Evolutionary conservation across 2,113 vertebrate genomes (phyloP).

Genomic region (Geothlypis trichas): DNA sequence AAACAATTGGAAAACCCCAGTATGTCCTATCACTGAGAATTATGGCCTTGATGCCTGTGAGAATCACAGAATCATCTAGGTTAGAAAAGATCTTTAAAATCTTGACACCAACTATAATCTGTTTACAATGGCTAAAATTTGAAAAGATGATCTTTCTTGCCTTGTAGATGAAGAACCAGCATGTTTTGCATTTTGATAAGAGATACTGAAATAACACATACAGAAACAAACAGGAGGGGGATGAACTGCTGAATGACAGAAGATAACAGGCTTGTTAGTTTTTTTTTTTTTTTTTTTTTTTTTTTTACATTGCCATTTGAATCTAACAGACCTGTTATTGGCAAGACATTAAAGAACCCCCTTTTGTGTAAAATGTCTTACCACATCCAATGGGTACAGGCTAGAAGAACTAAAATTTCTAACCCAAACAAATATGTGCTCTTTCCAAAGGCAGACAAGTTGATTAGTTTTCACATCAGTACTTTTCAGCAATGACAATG

Average conservation of each 20-base stretch:
- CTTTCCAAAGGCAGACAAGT: not conserved
- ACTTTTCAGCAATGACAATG: not conserved
- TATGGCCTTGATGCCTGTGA: not conserved
- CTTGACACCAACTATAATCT: not conserved
- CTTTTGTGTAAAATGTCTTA: not conserved
- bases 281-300: not conserved
- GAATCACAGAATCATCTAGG: not conserved
- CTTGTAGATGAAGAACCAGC: not conserved
- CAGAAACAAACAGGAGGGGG: not conserved
- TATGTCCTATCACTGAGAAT: not conserved
- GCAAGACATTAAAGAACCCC: not conserved
- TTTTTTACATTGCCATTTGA: not conserved
- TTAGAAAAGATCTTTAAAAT: not conserved
- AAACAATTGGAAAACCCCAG: not conserved
- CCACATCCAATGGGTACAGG: accelerated
- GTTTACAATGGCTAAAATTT: not conserved
- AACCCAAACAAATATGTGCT: not conserved
- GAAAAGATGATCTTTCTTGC: not conserved
- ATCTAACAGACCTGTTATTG: not conserved
- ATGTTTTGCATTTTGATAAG: not conserved
- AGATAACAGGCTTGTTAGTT: not conserved
- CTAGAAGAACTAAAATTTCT: not conserved
- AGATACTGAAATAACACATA: not conserved
- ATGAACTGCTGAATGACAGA: not conserved
- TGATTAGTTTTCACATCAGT: not conserved